Base-by-base conservation (phyloP, 2,888 invertebrate genomes). In the Amiota communis region DNA sequence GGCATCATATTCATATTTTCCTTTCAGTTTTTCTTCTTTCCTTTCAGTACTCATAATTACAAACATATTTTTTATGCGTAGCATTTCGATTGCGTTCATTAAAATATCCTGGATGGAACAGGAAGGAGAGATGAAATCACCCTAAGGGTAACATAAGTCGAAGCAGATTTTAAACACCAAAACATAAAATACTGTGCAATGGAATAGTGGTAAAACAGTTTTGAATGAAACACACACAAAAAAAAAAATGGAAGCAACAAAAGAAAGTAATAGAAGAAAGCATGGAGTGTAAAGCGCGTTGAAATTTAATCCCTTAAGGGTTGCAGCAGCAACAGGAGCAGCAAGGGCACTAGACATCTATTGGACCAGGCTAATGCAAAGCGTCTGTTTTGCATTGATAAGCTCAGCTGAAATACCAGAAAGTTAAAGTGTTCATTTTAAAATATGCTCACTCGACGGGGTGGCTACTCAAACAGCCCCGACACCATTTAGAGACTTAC, bases 251-350 rank as follows among this genome's bases (percentile, higher is more conserved):
- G 20, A 9, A 20, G 12, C 3, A 20, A 59, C 23, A 23, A n/a
- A 17, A 75, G 71, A 68, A 59, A 36, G 63, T 64, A 59, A 36
- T 36, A 36, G 36, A 36, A 36, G 36, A 36, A 36, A 36, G 36
- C 36, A 36, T 9, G 4, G 23, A 51, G 61, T 61, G 46, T 49
- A 23, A 72, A 47, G 36, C 48, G 73, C 83, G 85, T 80, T 84
- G 82, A 85, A 84, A 84, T 84, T 80, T 85, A 84, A 84, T 85
- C 84, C 85, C 82, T 84, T 81, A 85, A 84, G 85, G 85, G 83
- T 84, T 81, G 84, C 83, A 82, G 81, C 74, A 68, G n/a, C n/a
- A 2, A 23, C 23, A n/a, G n/a, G n/a, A n/a, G 71, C 17, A 72
- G 75, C 74, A 46, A 59, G 57, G 13, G 36, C 46, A 15, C 10